Percentiles rank a stretch among this genome's conserved stretches.
Evolutionary conservation across 2,888 invertebrate genomes (phyloP).

Genomic region (Sisyra terminalis): DNA sequence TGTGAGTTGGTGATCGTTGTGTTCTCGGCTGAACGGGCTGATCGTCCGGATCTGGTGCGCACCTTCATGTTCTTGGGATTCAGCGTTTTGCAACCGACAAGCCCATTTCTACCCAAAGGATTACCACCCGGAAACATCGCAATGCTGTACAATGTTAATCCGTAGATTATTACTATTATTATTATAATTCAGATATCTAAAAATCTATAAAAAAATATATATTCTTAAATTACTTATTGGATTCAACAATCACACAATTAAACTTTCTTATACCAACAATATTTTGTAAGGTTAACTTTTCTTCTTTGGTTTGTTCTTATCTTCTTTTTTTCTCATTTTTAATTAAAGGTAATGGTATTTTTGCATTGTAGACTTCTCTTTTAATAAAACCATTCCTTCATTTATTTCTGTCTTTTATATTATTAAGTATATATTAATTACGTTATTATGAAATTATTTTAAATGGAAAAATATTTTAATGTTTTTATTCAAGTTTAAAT

Average conservation of each 20-base stretch:
- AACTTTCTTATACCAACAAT: neutral
- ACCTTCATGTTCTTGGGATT: conserved; percentile 98
- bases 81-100: conserved; percentile 67
- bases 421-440: no score
- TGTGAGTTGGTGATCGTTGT: conserved; percentile 55
- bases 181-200: conserved; percentile 1
- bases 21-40: conserved; percentile 43
- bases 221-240: neutral
- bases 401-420: no score
- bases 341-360: no score
- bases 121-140: conserved; percentile 35
- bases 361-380: no score
- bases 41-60: conserved; percentile 74
- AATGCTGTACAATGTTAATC: conserved; percentile 28
- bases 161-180: conserved; percentile 7
- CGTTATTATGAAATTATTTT: no score
- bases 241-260: neutral
- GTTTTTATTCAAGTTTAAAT: no score
- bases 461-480: no score
- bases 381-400: no score
- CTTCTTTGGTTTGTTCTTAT: neutral
- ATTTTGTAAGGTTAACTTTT: neutral
- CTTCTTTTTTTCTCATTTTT: neutral
- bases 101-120: conserved; percentile 37
- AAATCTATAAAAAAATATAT: conserved; percentile 1